These are phyloP conservation scores for Acanthococcus lagerstroemiae DNA, from an alignment of 2,888 invertebrate genomes.

Conservation along the genomic window DNA sequence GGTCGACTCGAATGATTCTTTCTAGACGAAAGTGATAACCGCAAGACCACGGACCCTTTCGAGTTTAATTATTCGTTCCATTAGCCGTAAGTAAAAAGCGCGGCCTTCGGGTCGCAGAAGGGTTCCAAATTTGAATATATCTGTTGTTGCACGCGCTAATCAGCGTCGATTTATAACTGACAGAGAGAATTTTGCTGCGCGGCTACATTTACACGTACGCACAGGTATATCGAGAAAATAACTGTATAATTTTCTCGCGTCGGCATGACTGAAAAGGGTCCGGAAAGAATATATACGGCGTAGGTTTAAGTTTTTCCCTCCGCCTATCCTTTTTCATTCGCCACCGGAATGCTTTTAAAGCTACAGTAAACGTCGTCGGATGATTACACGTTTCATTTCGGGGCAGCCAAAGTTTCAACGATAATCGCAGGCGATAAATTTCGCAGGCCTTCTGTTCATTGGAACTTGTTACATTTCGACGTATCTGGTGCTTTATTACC, in stretches of 20 bases:
- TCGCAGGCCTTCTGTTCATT: no score
- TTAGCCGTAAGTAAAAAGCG: no score
- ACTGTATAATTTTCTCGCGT: neutral
- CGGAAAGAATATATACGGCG: neutral
- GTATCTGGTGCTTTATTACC: no score
- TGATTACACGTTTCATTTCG: neutral
- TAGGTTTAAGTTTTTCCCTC: neutral
- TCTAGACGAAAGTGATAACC: no score
- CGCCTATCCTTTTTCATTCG: neutral
- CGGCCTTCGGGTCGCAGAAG: no score
- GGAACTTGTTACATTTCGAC: no score
- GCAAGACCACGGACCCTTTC: no score
- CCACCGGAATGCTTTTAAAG: neutral
- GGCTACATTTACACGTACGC: neutral
- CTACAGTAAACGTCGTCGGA: neutral
- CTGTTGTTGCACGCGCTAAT: neutral
- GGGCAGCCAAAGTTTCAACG: neutral
- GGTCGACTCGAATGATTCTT: no score
- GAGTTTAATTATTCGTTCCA: no score
- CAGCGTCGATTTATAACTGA: neutral
- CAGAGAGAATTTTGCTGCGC: neutral
- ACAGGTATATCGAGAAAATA: neutral
- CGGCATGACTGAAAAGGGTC: neutral
- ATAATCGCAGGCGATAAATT: neutral
- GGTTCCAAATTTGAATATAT: no score